These are phyloP conservation scores for Balanococcus diminutus DNA, from an alignment of 2,888 invertebrate species.

Conservation along the genomic window DNA sequence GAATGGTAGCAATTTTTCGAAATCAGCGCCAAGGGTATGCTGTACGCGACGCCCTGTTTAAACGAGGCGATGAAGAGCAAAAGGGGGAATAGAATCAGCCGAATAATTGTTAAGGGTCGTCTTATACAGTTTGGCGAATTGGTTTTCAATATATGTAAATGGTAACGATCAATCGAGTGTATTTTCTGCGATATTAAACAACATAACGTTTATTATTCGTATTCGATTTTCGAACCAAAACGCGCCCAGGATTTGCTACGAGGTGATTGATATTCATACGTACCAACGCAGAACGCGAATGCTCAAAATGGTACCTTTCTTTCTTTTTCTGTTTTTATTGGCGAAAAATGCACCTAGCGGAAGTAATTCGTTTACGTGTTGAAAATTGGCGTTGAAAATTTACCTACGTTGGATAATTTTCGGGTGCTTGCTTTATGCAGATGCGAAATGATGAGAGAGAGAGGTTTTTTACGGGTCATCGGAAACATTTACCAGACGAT, in stretches of 20 bases:
- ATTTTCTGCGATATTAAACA: slow-evolving; percentile 12
- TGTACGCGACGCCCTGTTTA: background rate
- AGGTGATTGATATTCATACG: background rate
- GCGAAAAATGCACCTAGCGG: background rate
- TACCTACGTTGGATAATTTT: background rate
- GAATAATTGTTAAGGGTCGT: slow-evolving; percentile 2
- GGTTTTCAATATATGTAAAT: slow-evolving; percentile 7
- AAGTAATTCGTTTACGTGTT: background rate
- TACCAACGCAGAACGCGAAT: too few relatives aligned
- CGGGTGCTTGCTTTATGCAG: background rate
- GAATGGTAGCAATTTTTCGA: background rate
- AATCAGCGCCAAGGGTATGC: background rate
- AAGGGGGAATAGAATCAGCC: background rate
- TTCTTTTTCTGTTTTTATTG: background rate
- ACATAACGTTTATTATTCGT: background rate
- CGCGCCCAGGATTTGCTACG: background rate
- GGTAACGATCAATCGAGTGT: slow-evolving; percentile 6
- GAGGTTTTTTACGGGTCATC: background rate
- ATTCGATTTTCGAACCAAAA: background rate
- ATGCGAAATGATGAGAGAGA: background rate
- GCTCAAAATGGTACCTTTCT: background rate
- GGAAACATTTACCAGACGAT: too few relatives aligned
- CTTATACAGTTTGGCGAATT: background rate
- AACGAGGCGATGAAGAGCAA: too few relatives aligned
- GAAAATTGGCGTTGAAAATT: background rate